Evolutionary conservation across 2,113 vertebrate species (phyloP), one percentile per base, ranked within the genome.

Genomic region (Ellobius talpinus): DNA sequence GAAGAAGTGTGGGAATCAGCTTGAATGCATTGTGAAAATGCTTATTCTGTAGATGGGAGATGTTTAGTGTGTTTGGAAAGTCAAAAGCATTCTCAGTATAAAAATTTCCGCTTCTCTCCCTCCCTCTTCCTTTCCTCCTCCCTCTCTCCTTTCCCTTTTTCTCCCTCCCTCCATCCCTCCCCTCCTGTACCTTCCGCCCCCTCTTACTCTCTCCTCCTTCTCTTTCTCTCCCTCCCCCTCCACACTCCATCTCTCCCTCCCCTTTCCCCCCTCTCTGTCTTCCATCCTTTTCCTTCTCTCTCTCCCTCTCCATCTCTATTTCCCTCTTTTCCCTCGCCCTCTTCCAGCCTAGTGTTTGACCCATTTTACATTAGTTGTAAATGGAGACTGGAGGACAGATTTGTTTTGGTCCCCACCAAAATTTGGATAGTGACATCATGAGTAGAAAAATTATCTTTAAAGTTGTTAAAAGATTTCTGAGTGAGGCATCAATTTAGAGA

Each of bases 401-500:
- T 76, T 95, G 55, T n/a, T 13, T 77, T 19, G n/a, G 23, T 12
- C 14, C 7, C n/a, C 82, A 87, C 26, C 47, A 7, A 66, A 85
- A 90, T 42, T n/a, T 86, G 65, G 50, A 87, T 29, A 90, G 90
- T 47, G 39, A n/a, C n/a, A 61, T 50, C 42, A 5, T 58, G 73
- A 42, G 82, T 55, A 89, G 87, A 42, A 39, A 93, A 87, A 79
- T 89, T 45, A 82, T 68, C 39, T 65, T 61, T 73, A 66, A 87
- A 42, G 5, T 87, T 82, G 45, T 36, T 65, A 63, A 77, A 36
- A 61, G 31, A n/a, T 94, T 66, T 63, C 65, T 74, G 76, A 88
- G 11, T 72, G 79, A 95, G 47, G 72, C 93, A 77, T 42, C 39
- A 77, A 90, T 88, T 58, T 74, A 93, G 78, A 87, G 39, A 94